Evolutionary conservation across 2,888 invertebrate genomes (phyloP).

Genomic region (Aleiodes testaceus): DNA sequence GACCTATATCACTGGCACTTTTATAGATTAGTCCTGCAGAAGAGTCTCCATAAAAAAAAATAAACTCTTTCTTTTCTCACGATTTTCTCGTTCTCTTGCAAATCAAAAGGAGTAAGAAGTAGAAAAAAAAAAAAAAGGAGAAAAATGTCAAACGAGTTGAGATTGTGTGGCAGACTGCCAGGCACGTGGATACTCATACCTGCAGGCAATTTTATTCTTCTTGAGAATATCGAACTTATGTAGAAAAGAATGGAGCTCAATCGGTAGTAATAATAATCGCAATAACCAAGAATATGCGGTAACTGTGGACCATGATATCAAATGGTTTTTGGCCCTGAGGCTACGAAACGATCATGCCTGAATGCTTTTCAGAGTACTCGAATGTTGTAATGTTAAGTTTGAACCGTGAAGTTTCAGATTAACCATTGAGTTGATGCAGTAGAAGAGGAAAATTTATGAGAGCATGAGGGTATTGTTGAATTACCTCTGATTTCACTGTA

Average conservation of each 20-base stretch:
- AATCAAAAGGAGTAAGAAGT: constrained; percentile 8
- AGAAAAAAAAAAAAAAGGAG: neutral
- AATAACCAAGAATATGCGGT: too few species aligned
- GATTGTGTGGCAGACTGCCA: constrained; percentile 44
- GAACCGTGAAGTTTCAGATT: constrained; percentile 20
- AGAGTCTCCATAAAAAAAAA: constrained; percentile 22
- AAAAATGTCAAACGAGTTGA: constrained; percentile 44
- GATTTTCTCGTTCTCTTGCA: constrained; percentile 11
- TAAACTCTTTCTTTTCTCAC: neutral
- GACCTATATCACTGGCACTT: constrained; percentile 53
- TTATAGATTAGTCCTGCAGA: constrained; percentile 52
- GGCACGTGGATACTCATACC: constrained; percentile 36
- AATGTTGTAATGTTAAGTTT: constrained; percentile 21
- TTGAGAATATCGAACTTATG: constrained; percentile 34
- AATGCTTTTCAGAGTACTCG: constrained; percentile 17
- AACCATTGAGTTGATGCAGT: constrained; percentile 26
- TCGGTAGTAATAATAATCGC: too few species aligned
- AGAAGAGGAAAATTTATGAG: neutral
- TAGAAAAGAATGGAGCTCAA: too few species aligned
- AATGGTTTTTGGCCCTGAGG: constrained; percentile 14
- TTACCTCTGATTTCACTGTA: constrained; percentile 16
- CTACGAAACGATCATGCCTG: constrained; percentile 16
- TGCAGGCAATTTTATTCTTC: constrained; percentile 39
- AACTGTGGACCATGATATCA: too few species aligned
- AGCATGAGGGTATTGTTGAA: neutral